Evolutionary conservation across 2,797 vertebrate species (phyloP).

Genomic region (Enteromius afrohamiltoni): DNA sequence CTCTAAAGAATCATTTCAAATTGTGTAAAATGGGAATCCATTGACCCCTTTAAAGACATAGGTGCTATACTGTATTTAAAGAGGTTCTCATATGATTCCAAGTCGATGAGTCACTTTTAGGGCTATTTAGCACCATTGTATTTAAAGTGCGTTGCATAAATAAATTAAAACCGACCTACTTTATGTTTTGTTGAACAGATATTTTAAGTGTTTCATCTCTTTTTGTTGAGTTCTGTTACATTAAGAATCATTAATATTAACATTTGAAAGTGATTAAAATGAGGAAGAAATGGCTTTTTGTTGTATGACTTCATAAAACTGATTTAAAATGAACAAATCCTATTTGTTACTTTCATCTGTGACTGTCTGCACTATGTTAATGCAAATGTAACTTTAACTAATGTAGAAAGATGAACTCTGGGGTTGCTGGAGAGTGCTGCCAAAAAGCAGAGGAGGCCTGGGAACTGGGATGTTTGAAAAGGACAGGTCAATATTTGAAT

Average conservation of each 20-base stretch:
- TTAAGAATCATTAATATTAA: neutral
- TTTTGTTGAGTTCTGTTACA: neutral
- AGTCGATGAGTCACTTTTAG: neutral
- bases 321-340: conserved; percentile 35
- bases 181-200: neutral
- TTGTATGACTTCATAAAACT: conserved; percentile 33
- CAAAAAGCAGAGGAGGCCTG: conserved; percentile 52
- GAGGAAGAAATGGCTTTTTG: neutral
- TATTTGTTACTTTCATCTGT: conserved; percentile 36
- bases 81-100: neutral
- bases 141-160: neutral
- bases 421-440: conserved; percentile 47
- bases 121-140: neutral
- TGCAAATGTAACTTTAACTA: conserved; percentile 53
- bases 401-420: conserved; percentile 37
- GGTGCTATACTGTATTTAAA: neutral
- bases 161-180: neutral
- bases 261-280: neutral
- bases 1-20: no score
- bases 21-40: no score
- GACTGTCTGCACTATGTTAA: conserved; percentile 33
- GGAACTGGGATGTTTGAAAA: conserved; percentile 62
- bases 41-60: neutral
- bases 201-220: neutral
- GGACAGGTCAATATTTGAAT: conserved; percentile 60